Evolutionary conservation across 2,888 invertebrate genomes (phyloP).

Genomic region (Cerastis leucographa): DNA sequence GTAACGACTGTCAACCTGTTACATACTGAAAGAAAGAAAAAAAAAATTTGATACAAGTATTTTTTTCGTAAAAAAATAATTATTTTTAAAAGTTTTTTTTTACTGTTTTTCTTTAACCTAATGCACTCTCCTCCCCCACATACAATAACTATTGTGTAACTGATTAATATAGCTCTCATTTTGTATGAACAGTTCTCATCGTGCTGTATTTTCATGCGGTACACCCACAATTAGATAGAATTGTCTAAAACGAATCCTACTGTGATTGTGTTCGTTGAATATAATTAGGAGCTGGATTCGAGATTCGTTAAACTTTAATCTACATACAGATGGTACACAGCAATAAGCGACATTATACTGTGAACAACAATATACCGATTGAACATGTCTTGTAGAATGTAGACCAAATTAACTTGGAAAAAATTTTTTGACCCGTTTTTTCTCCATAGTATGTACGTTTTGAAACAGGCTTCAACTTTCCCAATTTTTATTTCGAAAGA

Average conservation of each 20-base stretch:
- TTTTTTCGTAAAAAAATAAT: no score
- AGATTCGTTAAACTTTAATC: not conserved
- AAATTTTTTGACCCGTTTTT: not conserved
- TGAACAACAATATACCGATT: not conserved
- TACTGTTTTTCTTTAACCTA: not conserved
- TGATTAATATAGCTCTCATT: not conserved
- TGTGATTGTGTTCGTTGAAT: not conserved
- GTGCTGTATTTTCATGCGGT: not conserved
- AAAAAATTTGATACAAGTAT: no score
- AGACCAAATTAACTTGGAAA: not conserved
- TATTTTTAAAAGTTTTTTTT: not conserved
- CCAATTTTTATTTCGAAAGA: not conserved
- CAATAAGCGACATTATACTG: not conserved
- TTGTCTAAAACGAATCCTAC: not conserved
- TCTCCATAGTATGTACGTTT: not conserved
- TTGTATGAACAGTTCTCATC: not conserved
- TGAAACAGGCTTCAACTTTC: not conserved
- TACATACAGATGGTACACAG: not conserved
- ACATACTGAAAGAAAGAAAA: not conserved
- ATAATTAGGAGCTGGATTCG: not conserved
- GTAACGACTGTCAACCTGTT: not conserved
- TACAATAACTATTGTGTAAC: not conserved
- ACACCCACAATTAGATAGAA: not conserved
- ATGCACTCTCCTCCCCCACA: not conserved
- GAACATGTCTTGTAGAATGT: not conserved